A percentile compares a stretch with the other conserved stretches of the same genome.
phyloP scores from a whole-genome alignment of 1,140 invertebrate genomes.

The Drosophila melanica region DNA sequence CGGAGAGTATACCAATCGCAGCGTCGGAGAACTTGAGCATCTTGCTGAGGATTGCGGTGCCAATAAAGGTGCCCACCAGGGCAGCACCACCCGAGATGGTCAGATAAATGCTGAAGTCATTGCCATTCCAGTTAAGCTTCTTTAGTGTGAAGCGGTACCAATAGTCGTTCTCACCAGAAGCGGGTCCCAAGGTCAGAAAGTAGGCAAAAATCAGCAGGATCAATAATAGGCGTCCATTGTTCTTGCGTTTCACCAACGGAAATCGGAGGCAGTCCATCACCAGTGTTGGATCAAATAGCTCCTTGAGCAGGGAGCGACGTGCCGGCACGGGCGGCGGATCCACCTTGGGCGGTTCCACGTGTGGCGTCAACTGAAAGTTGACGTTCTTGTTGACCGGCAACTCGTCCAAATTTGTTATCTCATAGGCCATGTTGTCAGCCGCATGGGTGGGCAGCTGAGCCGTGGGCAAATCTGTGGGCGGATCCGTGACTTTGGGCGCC shows the following conservation, averaged over 20 bases:
- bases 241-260: conserved; percentile 68
- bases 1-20: conserved; percentile 73
- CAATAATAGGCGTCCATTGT: conserved; percentile 68
- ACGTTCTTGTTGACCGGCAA: conserved; percentile 68
- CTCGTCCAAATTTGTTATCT: conserved; percentile 65
- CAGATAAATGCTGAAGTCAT: conserved; percentile 70
- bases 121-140: conserved; percentile 81
- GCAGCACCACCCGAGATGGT: conserved; percentile 68
- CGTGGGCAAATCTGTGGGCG: conserved; percentile 21
- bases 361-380: conserved; percentile 67
- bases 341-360: conserved; percentile 57
- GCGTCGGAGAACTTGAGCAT: conserved; percentile 75
- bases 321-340: conserved; percentile 39
- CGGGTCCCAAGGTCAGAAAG: conserved; percentile 75
- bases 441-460: conserved; percentile 44
- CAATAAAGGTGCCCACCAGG: conserved; percentile 75
- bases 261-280: conserved; percentile 74
- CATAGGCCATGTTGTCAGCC: conserved; percentile 73
- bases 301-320: conserved; percentile 48
- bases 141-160: conserved; percentile 77
- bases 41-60: conserved; percentile 80
- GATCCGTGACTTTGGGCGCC: conserved; percentile 6
- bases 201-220: conserved; percentile 72
- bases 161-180: conserved; percentile 72
- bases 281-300: conserved; percentile 81